Evolutionary conservation across 2,797 vertebrate species (phyloP).

Genomic region (Periparus ater): DNA sequence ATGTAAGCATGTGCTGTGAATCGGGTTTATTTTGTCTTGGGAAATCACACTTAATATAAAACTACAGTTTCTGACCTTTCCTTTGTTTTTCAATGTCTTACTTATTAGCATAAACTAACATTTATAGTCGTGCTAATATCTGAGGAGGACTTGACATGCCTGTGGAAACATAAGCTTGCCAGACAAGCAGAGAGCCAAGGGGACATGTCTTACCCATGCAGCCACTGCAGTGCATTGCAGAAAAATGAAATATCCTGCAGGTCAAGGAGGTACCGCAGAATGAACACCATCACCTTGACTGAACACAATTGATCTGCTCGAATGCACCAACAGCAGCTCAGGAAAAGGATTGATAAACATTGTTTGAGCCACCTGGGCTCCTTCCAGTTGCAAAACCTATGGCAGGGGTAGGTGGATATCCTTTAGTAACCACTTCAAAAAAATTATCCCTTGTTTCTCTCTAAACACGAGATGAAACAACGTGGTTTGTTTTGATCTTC

Average conservation of each 20-base stretch:
- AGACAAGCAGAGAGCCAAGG: background rate
- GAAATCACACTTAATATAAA: conserved; percentile 51
- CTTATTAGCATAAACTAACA: conserved; percentile 60
- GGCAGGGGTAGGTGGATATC: background rate
- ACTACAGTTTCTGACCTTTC: conserved; percentile 50
- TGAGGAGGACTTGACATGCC: background rate
- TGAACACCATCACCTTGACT: background rate
- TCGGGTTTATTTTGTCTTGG: conserved; percentile 21
- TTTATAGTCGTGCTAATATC: conserved; percentile 12
- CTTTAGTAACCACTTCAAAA: background rate
- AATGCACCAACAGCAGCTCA: background rate
- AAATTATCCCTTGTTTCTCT: background rate
- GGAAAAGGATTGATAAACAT: background rate
- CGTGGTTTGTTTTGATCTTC: background rate
- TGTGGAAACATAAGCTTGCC: background rate
- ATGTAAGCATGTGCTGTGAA: background rate
- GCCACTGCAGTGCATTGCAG: background rate
- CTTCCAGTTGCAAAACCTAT: background rate
- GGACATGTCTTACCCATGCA: background rate
- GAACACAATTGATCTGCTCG: background rate
- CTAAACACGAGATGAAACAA: background rate
- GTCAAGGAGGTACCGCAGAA: background rate
- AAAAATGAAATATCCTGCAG: conserved; percentile 13
- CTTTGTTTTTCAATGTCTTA: conserved; percentile 35
- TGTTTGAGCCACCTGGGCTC: background rate